Conservation (phyloP, 2,797 vertebrate genomes). For the Apodemus agrarius region DNA sequence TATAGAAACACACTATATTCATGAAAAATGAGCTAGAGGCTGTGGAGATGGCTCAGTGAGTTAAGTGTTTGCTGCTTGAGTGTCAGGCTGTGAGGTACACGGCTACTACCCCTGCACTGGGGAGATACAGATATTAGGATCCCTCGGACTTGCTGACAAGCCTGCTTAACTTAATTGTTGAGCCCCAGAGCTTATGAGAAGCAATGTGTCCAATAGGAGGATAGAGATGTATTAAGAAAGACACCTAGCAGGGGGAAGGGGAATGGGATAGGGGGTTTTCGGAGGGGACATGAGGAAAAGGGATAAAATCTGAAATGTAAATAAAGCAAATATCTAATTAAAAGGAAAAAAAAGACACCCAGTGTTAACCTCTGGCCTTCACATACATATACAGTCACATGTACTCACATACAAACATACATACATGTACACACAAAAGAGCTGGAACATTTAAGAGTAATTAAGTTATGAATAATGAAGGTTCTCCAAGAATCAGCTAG, state of each 20-base stretch:
- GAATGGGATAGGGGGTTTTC: too few relatives aligned
- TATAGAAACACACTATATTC: background rate
- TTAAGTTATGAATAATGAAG: background rate
- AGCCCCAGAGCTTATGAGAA: background rate
- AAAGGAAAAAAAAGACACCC: too few relatives aligned
- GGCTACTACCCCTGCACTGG: background rate
- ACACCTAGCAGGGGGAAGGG: too few relatives aligned
- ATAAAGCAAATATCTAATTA: too few relatives aligned
- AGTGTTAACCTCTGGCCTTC: background rate
- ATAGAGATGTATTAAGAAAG: background rate
- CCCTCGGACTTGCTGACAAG: background rate
- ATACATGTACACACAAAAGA: background rate
- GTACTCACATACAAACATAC: background rate
- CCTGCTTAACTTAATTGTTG: background rate
- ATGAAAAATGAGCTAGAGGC: background rate
- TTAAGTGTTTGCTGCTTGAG: background rate
- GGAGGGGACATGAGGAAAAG: too few relatives aligned
- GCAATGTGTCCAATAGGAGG: background rate
- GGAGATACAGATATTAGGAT: background rate
- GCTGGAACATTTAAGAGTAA: background rate
- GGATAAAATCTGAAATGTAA: too few relatives aligned
- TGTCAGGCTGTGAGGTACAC: background rate
- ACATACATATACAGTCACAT: background rate
- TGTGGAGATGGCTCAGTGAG: background rate
- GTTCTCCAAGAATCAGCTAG: background rate